phyloP scores from a whole-genome alignment of 2,888 invertebrate genomes.

The Merodon equestris region DNA sequence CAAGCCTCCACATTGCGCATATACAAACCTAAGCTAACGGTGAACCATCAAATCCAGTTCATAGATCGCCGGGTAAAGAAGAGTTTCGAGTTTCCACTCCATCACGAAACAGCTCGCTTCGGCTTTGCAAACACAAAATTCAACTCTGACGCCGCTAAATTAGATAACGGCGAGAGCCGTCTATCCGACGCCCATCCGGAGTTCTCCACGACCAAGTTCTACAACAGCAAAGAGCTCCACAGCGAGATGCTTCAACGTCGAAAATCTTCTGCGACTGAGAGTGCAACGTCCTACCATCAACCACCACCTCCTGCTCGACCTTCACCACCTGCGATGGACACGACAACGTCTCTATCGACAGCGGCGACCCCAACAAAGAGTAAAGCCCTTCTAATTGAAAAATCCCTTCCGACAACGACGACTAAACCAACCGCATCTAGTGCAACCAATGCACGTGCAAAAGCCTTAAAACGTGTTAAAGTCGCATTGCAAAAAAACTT shows the following conservation, averaged over 20 bases:
- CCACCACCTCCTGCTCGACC: neutral
- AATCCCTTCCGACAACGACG: neutral
- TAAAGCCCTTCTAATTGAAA: constrained; percentile 34
- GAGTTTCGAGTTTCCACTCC: constrained; percentile 77
- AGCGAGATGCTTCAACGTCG: constrained; percentile 75
- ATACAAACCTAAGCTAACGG: constrained; percentile 37
- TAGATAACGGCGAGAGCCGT: constrained; percentile 32
- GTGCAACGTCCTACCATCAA: constrained; percentile 3
- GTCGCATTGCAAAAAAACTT: constrained; percentile 67
- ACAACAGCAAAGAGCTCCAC: constrained; percentile 78
- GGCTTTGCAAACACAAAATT: constrained; percentile 78
- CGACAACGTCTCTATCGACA: constrained; percentile 31
- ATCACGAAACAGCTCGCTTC: constrained; percentile 74
- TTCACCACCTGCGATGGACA: neutral
- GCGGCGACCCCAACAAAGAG: too few species aligned
- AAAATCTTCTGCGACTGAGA: constrained; percentile 23
- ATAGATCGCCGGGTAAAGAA: constrained; percentile 78
- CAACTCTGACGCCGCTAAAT: constrained; percentile 72
- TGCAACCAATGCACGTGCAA: constrained; percentile 71
- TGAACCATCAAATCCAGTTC: constrained; percentile 72
- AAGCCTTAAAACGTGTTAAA: constrained; percentile 76
- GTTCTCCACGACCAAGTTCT: constrained; percentile 79
- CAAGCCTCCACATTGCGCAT: constrained; percentile 30
- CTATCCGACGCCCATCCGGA: constrained; percentile 74
- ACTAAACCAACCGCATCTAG: neutral